phyloP scores from a whole-genome alignment of 2,888 invertebrate genomes.

The Cinara cedri region DNA sequence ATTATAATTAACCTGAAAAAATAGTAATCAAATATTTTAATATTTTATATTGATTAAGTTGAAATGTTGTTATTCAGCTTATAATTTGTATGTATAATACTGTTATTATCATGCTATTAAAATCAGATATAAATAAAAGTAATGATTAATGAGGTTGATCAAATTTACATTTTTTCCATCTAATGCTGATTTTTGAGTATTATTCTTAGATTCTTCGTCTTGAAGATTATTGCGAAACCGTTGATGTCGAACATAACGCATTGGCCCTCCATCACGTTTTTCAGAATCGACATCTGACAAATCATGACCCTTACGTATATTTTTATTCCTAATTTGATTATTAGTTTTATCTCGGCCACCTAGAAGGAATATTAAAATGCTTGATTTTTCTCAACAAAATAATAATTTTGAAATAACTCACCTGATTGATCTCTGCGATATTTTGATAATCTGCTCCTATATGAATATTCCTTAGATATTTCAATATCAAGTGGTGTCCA shows the following conservation, averaged over 20 bases:
- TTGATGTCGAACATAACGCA: constrained; percentile 45
- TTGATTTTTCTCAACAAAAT: too few species aligned
- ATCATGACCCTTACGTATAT: constrained; percentile 50
- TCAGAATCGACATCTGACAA: constrained; percentile 43
- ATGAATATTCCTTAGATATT: constrained; percentile 72
- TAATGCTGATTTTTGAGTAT: constrained; percentile 8
- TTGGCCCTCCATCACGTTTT: constrained; percentile 50
- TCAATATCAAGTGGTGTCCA: constrained; percentile 93
- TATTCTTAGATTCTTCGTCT: constrained; percentile 44
- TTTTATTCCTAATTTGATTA: constrained; percentile 57
- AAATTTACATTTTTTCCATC: constrained; percentile 48
- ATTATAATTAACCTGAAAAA: constrained; percentile 50
- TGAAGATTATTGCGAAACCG: constrained; percentile 46
- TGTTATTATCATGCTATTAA: constrained; percentile 2
- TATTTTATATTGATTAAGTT: background rate
- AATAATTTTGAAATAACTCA: background rate
- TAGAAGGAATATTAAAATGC: background rate
- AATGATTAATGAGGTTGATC: too few species aligned
- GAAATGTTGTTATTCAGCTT: background rate
- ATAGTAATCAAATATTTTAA: constrained; percentile 24
- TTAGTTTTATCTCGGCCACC: constrained; percentile 59
- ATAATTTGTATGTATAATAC: constrained; percentile 6
- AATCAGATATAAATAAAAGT: background rate
- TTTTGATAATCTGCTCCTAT: constrained; percentile 69
- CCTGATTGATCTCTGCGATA: constrained; percentile 48